phyloP scores from a whole-genome alignment of 1,140 invertebrate genomes.

The Drosophila dunni region DNA sequence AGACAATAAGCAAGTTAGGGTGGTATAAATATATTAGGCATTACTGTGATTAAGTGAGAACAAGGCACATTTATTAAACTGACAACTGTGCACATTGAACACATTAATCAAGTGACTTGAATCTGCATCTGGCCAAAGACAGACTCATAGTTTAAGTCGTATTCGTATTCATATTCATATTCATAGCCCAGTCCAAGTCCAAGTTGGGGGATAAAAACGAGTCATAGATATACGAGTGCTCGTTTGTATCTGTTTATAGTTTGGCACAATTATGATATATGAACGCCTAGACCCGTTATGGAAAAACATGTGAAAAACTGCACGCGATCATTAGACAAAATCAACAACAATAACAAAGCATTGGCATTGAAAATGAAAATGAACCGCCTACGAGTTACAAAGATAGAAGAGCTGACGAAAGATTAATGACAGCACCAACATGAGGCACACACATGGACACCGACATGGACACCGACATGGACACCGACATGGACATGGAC shows the following conservation, averaged over 20 bases:
- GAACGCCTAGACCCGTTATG: conserved; percentile 62
- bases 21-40: conserved; percentile 33
- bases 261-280: conserved; percentile 83
- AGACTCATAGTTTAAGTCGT: not conserved
- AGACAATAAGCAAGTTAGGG: not conserved
- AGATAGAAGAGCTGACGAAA: conserved; percentile 61
- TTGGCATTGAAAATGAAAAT: conserved; percentile 74
- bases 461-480: conserved; percentile 31
- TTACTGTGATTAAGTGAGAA: conserved; percentile 59
- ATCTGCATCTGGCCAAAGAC: conserved; percentile 63
- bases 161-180: not conserved
- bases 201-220: conserved; percentile 32
- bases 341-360: conserved; percentile 63
- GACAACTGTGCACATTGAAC: conserved; percentile 62
- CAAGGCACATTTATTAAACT: conserved; percentile 63
- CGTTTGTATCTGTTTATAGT: conserved; percentile 67
- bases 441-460: conserved; percentile 67
- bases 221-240: conserved; percentile 46
- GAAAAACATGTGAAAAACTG: conserved; percentile 74
- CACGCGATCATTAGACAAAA: conserved; percentile 80
- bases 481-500: conserved; percentile 35
- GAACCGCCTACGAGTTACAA: conserved; percentile 49
- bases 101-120: conserved; percentile 70
- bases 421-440: conserved; percentile 79
- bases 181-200: conserved; percentile 13